phyloP scores from a whole-genome alignment of 2,797 vertebrate genomes.

The Acanthiza pusilla region DNA sequence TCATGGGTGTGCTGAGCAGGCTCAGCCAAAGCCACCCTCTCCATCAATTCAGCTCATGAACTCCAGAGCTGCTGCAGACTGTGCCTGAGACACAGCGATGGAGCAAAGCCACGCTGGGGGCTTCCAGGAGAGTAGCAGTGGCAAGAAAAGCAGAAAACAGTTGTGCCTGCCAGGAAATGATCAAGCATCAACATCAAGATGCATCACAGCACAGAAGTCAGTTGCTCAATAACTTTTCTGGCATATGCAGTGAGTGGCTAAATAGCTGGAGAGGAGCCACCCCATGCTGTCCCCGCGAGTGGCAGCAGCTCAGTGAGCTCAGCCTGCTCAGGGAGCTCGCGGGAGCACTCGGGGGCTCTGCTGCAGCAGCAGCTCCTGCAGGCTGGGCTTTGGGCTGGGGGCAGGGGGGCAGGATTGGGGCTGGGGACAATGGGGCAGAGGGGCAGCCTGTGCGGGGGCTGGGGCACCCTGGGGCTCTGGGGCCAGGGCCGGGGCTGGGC shows the following conservation, averaged over 20 bases:
- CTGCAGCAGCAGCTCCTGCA: accelerated
- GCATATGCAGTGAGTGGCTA: not conserved
- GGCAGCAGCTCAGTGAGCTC: not conserved
- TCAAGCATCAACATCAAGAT: not conserved
- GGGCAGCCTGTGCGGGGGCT: no score
- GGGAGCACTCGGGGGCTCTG: not conserved
- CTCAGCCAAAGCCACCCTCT: not conserved
- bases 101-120: not conserved
- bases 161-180: not conserved
- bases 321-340: accelerated
- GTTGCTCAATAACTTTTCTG: not conserved
- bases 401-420: no score
- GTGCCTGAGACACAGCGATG: not conserved
- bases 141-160: not conserved
- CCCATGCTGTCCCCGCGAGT: accelerated
- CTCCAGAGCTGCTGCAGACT: not conserved
- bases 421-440: no score
- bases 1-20: not conserved
- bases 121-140: not conserved
- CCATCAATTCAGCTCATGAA: conserved; percentile 31
- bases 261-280: not conserved
- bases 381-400: not conserved
- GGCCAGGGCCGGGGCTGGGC: not conserved
- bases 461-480: not conserved
- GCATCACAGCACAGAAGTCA: not conserved